Evolutionary conservation across 2,797 vertebrate genomes (phyloP).

Genomic region (Melanotaenia trifasciata): DNA sequence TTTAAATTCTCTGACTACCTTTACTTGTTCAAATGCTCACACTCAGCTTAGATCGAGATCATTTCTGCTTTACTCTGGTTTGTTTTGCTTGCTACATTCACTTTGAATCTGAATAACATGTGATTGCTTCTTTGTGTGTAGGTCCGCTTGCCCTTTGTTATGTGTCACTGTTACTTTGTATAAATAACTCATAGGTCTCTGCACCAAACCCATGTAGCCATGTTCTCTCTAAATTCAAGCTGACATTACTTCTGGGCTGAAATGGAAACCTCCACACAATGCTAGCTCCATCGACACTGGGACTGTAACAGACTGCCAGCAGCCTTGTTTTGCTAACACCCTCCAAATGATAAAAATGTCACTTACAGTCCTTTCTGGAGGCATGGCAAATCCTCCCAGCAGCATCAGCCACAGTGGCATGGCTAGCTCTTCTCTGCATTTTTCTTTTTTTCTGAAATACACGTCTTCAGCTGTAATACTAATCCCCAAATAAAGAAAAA

Average conservation of each 20-base stretch:
- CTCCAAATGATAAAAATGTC: constrained; percentile 64
- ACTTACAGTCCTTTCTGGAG: constrained; percentile 52
- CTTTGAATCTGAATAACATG: constrained; percentile 1
- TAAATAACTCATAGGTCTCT: constrained; percentile 53
- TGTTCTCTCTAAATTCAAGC: constrained; percentile 48
- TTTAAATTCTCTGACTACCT: not conserved
- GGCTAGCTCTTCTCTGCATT: constrained; percentile 52
- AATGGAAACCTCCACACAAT: constrained; percentile 56
- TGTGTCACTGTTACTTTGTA: constrained; percentile 31
- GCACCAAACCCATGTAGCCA: constrained; percentile 47
- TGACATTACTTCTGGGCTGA: constrained; percentile 52
- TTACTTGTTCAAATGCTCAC: not conserved
- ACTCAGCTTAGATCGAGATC: not conserved
- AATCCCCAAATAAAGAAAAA: constrained; percentile 58
- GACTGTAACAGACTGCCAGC: constrained; percentile 52
- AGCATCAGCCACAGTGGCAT: constrained; percentile 55
- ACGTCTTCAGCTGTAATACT: constrained; percentile 64
- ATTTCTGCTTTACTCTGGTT: not conserved
- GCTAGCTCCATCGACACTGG: constrained; percentile 28
- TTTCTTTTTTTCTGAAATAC: constrained; percentile 44
- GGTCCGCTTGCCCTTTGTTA: constrained; percentile 18
- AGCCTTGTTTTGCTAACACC: constrained; percentile 61
- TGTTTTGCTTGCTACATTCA: constrained; percentile 13
- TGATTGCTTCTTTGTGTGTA: not conserved
- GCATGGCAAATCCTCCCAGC: constrained; percentile 60